Conservation (phyloP, 2,797 vertebrate species). For the Xenentodon cancila region DNA sequence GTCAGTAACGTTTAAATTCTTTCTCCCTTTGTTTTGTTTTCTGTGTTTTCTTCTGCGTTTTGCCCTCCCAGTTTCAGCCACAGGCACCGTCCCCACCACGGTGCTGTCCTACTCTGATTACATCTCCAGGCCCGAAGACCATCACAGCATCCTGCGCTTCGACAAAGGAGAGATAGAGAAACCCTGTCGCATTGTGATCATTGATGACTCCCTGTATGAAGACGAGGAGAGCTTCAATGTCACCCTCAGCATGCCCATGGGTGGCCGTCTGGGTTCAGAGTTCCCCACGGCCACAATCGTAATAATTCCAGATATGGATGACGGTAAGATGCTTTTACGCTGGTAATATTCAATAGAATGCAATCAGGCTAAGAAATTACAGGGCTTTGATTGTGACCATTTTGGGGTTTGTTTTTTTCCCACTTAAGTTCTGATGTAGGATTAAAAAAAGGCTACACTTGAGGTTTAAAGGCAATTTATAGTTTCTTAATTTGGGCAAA, state of each 20-base stretch:
- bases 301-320: conserved; percentile 90
- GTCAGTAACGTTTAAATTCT: too few species aligned
- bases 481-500: background rate
- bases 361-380: conserved; percentile 21
- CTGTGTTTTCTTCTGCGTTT: conserved; percentile 28
- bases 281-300: conserved; percentile 84
- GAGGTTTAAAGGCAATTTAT: background rate
- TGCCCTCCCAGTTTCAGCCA: conserved; percentile 74
- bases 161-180: conserved; percentile 90
- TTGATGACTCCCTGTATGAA: conserved; percentile 95
- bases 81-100: conserved; percentile 88
- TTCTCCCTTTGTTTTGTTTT: conserved; percentile 7
- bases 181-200: conserved; percentile 88
- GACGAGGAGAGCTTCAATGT: conserved; percentile 91
- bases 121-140: conserved; percentile 93
- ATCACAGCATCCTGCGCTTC: conserved; percentile 90
- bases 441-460: conserved; percentile 2
- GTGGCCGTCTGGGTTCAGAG: conserved; percentile 86
- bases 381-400: conserved; percentile 24
- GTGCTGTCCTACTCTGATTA: conserved; percentile 97
- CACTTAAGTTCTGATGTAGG: conserved; percentile 14
- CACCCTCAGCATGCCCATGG: conserved; percentile 92
- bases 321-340: conserved; percentile 84
- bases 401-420: conserved; percentile 12
- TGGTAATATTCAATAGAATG: conserved; percentile 24